Percentiles rank a stretch among this genome's conserved stretches.
Evolutionary conservation across 2,797 vertebrate species (phyloP).

Genomic region (Agapornis canus): DNA sequence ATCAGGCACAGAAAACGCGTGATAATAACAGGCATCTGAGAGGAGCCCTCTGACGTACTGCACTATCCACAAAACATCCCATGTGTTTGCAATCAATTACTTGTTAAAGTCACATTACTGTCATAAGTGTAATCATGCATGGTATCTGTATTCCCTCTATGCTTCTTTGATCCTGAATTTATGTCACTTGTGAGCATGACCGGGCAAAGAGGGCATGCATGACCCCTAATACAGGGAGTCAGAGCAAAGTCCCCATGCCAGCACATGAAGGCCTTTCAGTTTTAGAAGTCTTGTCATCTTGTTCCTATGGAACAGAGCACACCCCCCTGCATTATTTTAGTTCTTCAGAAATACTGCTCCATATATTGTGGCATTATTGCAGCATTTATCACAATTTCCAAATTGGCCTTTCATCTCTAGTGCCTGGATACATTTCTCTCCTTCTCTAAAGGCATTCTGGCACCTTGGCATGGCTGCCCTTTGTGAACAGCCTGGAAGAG

Average conservation of each 20-base stretch:
- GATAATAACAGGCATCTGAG: not conserved
- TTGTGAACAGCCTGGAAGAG: not conserved
- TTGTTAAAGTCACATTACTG: not conserved
- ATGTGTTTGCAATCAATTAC: not conserved
- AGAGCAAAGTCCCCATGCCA: not conserved
- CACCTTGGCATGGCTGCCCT: not conserved
- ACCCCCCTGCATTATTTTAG: not conserved
- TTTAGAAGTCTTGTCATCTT: not conserved
- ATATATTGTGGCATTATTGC: not conserved
- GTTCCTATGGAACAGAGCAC: not conserved
- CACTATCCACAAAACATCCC: not conserved
- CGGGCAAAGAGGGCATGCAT: not conserved
- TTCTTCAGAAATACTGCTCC: not conserved
- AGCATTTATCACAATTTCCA: not conserved
- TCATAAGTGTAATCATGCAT: not conserved
- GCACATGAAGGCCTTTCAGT: not conserved
- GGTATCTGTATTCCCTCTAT: not conserved
- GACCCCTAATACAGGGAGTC: not conserved
- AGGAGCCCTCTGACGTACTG: not conserved
- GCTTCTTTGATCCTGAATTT: not conserved
- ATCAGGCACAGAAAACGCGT: not conserved
- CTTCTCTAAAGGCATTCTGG: not conserved
- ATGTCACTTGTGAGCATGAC: fast-evolving
- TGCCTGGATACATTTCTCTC: not conserved
- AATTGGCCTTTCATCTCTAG: not conserved